These are phyloP conservation scores for Eristalinus aeneus DNA, from an alignment of 2,888 invertebrate species.

Conservation along the genomic window DNA sequence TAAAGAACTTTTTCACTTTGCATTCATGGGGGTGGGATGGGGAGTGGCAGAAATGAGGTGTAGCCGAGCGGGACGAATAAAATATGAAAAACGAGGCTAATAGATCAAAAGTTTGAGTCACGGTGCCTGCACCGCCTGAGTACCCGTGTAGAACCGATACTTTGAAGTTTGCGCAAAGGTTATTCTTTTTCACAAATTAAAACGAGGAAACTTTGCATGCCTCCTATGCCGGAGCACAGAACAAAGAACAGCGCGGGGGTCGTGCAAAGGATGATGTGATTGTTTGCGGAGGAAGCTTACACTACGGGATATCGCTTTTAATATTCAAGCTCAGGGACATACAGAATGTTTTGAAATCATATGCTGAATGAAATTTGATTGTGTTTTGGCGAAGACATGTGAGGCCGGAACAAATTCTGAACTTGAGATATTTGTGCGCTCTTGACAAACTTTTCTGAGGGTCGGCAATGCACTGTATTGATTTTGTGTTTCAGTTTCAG, in stretches of 20 bases:
- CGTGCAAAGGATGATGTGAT: neutral
- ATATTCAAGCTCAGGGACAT: neutral
- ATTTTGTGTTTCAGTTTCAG: neutral
- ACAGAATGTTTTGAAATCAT: neutral
- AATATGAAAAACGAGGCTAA: conserved; percentile 9
- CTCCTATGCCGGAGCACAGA: neutral
- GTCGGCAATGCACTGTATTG: neutral
- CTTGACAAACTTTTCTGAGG: neutral
- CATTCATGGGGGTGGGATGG: neutral
- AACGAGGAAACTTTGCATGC: neutral
- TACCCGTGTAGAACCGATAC: neutral
- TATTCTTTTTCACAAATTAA: conserved; percentile 10
- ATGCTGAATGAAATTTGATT: neutral
- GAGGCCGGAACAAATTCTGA: neutral
- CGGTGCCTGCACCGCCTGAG: neutral
- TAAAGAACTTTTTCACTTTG: neutral
- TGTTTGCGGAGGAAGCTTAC: neutral
- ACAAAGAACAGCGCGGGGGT: neutral
- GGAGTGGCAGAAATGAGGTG: neutral
- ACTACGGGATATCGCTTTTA: neutral
- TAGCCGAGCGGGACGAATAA: neutral
- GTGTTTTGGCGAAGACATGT: neutral
- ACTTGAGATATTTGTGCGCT: neutral
- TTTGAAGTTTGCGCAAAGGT: conserved; percentile 3
- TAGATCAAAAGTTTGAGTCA: conserved; percentile 23